These are phyloP conservation scores for Pipistrellus pygmaeus DNA, from an alignment of 2,797 vertebrate genomes.

Conservation along the genomic window DNA sequence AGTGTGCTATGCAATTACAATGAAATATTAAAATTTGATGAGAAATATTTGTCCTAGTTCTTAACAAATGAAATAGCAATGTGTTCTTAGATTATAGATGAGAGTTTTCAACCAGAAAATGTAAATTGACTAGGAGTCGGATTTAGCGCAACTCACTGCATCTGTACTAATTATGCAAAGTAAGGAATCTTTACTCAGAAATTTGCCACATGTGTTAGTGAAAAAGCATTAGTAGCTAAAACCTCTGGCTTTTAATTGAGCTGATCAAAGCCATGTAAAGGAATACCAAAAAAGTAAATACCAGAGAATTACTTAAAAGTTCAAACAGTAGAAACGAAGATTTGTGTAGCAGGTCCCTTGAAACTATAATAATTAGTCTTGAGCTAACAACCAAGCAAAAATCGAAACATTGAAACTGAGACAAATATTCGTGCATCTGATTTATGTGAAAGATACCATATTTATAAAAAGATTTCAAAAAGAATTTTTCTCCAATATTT, in stretches of 20 bases:
- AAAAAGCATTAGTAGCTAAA: slow-evolving; percentile 30
- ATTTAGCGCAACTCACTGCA: neutral
- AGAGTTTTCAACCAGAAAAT: slow-evolving; percentile 52
- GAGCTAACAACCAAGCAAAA: slow-evolving; percentile 36
- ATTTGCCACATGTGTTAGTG: neutral
- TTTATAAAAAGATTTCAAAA: neutral
- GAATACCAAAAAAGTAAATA: neutral
- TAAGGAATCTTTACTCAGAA: slow-evolving; percentile 27
- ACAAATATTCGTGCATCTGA: neutral
- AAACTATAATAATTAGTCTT: slow-evolving; percentile 18
- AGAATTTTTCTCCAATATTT: neutral
- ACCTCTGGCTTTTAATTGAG: slow-evolving; percentile 31
- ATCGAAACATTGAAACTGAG: neutral
- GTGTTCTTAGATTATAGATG: slow-evolving; percentile 13
- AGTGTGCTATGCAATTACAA: slow-evolving; percentile 38
- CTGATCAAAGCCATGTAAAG: slow-evolving; percentile 23
- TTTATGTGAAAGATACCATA: neutral
- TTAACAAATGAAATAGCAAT: slow-evolving; percentile 22
- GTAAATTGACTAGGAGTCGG: neutral
- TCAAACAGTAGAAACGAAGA: neutral
- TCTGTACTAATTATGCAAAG: slow-evolving; percentile 56
- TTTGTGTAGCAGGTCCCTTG: neutral
- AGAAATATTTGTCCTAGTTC: slow-evolving; percentile 31
- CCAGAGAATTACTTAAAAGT: slow-evolving; percentile 22
- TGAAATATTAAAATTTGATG: slow-evolving; percentile 52